Base-by-base conservation (phyloP, 2,888 invertebrate species). In the Mimumesa dahlbomi region DNA sequence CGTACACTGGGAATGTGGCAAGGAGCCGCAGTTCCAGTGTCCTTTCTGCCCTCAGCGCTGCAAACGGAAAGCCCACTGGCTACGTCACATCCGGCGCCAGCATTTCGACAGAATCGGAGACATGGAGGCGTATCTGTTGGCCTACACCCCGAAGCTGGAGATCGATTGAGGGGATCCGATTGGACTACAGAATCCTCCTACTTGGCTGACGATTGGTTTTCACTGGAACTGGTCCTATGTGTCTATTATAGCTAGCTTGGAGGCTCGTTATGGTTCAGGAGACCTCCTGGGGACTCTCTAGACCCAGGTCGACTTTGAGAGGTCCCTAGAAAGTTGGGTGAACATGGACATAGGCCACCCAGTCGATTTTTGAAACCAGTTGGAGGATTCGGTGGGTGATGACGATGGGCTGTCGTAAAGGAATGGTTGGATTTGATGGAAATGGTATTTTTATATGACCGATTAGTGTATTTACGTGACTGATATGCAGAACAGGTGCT, bases 71-170 rank as follows among this genome's bases (percentile, higher is more conserved):
- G 87, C 88, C 2, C 90, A 91, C 80, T 92, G 91, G 85, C 84
- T 91, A 49, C 85, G 91, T 31, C 92, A 92, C 82, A 91, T 92
- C 21, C 87, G 90, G 42, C 87, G 92, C 3, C 91, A 91, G 74
- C 92, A 92, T 73, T 87, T 90, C 57, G 91, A 92, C 62, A 90
- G 90, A 84, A 88, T 91, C 57, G 90, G 90, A 6, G 84, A 90
- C 38, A 79, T 91, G 71, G 90, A 91, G 69, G 90, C 90, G 49
- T 76, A 81, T 19, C 40, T 87, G 16, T 49, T 82, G 6, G 67
- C 66, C 5, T 77, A 75, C 21, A 57, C 52, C 21, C 66, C 74
- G 19, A 76, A 75, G 46, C 16, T 70, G 19, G 77, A 80, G 62
- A 62, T 79, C 16, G 77, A 77, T n/a, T 82, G 58, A 82, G 34